A percentile compares a stretch with the other conserved stretches of the same genome.
phyloP scores from a whole-genome alignment of 92 coral and sea anemone genomes.

The Actinostola sp. region DNA sequence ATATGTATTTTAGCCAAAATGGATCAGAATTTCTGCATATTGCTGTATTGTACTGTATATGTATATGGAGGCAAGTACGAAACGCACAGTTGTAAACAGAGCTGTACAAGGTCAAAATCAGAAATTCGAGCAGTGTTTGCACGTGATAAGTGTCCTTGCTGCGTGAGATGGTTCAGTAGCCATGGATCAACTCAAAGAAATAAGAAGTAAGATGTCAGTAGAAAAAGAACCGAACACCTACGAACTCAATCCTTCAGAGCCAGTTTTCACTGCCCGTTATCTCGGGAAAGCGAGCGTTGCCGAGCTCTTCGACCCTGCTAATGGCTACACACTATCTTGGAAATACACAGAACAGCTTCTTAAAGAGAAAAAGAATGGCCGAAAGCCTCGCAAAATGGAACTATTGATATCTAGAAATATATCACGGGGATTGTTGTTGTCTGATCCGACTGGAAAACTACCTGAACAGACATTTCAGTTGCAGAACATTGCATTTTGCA shows the following conservation, averaged over 20 bases:
- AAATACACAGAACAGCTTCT: constrained; percentile 55
- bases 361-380: constrained; percentile 25
- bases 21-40: too few species aligned
- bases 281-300: constrained; percentile 56
- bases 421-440: constrained; percentile 73
- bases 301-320: constrained; percentile 46
- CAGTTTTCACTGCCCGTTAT: constrained; percentile 56
- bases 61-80: too few species aligned
- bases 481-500: constrained; percentile 86
- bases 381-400: constrained; percentile 57
- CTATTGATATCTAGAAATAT: constrained; percentile 76
- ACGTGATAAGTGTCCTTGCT: constrained; percentile 3
- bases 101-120: neutral
- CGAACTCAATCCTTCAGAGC: constrained; percentile 68
- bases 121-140: constrained; percentile 2
- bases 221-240: constrained; percentile 64
- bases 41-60: too few species aligned
- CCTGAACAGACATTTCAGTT: constrained; percentile 65
- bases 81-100: too few species aligned
- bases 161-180: neutral
- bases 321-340: constrained; percentile 39
- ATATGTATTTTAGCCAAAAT: too few species aligned
- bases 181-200: constrained; percentile 56
- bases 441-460: constrained; percentile 61
- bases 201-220: constrained; percentile 60